Base-by-base conservation (phyloP, 2,113 vertebrate genomes). In the Brienomyrus longianalis region DNA sequence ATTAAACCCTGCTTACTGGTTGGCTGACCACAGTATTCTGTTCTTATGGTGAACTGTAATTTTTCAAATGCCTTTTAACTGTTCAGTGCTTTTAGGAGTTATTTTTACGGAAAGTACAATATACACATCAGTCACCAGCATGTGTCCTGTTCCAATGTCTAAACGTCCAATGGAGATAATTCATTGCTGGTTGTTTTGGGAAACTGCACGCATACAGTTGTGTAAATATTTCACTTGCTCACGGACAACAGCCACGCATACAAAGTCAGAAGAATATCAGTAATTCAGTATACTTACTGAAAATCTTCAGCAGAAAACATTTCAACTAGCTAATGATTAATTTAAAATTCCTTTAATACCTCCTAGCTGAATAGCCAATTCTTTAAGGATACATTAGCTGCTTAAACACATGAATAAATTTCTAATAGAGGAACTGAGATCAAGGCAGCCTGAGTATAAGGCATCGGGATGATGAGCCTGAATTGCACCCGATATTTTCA, bases 331-430 rank as follows among this genome's bases (percentile, higher is more conserved):
- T 96, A 96, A 96, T 96, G 95, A 96, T 94, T 96, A 95, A 95
- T 95, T 95, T 94, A 94, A 95, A 94, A 96, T 96, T 96, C 95
- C 94, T 96, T 96, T 96, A 95, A 96, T 96, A 96, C 95, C 94
- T 96, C 94, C 94, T 96, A 96, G 95, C 95, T 94, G 95, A 96
- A 96, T 96, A 96, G 95, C 95, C 95, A 95, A 95, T 96, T 96
- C 94, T 94, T 95, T 95, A 95, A 96, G 93, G 94, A 94, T 95
- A 95, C 95, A 95, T 96, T 96, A 96, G 95, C 94, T 93, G 95
- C 95, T 96, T 96, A 96, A 96, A 96, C 95, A 96, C 95, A 95
- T 95, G 94, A 95, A 95, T 94, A 94, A 94, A 92, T 94, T 95
- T 94, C 93, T 95, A 94, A 94, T 35, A 70, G 91, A 89, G 89